These are phyloP conservation scores for Sympetrum striolatum DNA, from an alignment of 2,888 invertebrate genomes.

Conservation along the genomic window DNA sequence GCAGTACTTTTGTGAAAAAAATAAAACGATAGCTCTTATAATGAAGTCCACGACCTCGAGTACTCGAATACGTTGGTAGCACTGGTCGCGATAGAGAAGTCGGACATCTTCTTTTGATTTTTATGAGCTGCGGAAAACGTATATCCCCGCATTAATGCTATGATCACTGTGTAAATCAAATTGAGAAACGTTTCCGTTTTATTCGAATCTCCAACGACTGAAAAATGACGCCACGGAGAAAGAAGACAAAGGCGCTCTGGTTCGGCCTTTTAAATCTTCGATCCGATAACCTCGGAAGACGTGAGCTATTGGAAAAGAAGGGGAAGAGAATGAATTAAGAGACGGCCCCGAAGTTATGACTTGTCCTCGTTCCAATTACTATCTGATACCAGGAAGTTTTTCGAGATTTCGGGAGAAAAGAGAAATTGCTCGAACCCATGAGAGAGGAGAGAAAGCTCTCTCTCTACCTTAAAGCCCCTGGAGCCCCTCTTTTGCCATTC, in stretches of 20 bases:
- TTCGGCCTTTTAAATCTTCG: background rate
- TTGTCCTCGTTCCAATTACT: background rate
- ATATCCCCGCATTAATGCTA: too few species aligned
- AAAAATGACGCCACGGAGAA: background rate
- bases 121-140: too few species aligned
- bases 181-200: too few species aligned
- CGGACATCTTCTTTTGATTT: too few species aligned
- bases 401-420: background rate
- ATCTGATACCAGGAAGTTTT: background rate
- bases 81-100: too few species aligned
- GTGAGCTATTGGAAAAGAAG: background rate
- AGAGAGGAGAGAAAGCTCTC: background rate
- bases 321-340: background rate
- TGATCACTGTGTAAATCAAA: too few species aligned
- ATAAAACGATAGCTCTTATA: too few species aligned
- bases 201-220: background rate
- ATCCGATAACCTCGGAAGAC: background rate
- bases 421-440: background rate
- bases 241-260: background rate
- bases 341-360: background rate
- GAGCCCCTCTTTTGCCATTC: background rate
- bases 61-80: too few species aligned
- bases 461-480: background rate
- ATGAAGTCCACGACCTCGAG: too few species aligned
- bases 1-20: too few species aligned